Percentiles rank a stretch among this genome's conserved stretches.
phyloP scores from a whole-genome alignment of 2,888 invertebrate species.

The Pollenia angustigena region DNA sequence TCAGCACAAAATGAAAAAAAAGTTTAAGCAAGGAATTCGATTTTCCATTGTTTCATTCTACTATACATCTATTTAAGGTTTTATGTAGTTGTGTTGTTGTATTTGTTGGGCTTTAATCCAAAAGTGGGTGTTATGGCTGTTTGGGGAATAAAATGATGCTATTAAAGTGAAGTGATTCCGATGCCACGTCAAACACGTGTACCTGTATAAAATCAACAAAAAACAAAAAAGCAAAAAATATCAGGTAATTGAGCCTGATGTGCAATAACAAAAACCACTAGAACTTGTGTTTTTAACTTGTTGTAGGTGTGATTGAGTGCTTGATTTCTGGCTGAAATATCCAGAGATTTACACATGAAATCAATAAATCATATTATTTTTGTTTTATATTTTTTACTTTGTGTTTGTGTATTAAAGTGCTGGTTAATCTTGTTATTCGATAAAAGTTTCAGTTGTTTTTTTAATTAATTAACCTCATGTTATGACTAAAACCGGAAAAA shows the following conservation, averaged over 20 bases:
- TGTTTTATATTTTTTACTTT: slow-evolving; percentile 5
- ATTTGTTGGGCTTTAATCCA: slow-evolving; percentile 4
- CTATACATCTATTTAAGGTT: background rate
- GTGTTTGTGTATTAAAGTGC: slow-evolving; percentile 16
- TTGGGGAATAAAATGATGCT: slow-evolving; percentile 47
- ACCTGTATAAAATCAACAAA: background rate
- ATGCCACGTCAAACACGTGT: background rate
- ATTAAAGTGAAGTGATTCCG: slow-evolving; percentile 38
- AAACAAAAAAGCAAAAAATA: background rate
- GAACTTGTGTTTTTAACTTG: background rate
- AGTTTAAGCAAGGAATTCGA: slow-evolving; percentile 52
- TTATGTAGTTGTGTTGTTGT: background rate
- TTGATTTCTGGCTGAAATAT: slow-evolving; percentile 37
- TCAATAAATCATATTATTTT: slow-evolving; percentile 64
- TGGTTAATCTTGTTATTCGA: slow-evolving; percentile 52
- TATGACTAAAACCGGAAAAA: background rate
- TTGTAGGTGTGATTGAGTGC: slow-evolving; percentile 19
- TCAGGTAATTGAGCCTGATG: slow-evolving; percentile 56
- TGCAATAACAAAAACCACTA: background rate
- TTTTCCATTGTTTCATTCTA: slow-evolving; percentile 31
- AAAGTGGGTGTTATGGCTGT: slow-evolving; percentile 34
- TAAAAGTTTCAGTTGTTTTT: slow-evolving; percentile 24
- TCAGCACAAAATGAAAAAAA: background rate
- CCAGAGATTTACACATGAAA: slow-evolving; percentile 52
- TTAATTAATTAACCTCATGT: slow-evolving; percentile 65